Conservation (phyloP, 2,888 invertebrate species). For the Hipparchia sbordonii region DNA sequence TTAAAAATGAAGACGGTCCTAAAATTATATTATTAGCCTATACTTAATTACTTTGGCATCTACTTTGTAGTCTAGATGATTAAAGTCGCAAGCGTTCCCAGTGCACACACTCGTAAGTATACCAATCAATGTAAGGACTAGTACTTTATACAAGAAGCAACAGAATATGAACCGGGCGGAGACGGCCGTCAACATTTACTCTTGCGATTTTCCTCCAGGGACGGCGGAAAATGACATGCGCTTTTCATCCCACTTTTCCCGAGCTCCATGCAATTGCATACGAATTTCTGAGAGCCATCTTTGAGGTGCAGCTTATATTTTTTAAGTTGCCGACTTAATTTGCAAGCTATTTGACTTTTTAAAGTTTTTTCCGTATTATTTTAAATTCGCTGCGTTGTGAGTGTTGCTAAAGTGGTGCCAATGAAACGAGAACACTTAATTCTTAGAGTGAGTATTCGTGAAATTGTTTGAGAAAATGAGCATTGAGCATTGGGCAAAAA, state of each 20-base stretch:
- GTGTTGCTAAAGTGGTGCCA: conserved; percentile 6
- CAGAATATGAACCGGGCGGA: conserved; percentile 47
- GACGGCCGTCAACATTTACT: conserved; percentile 74
- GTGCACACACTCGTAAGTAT: background rate
- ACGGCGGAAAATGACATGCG: conserved; percentile 68
- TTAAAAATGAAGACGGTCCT: background rate
- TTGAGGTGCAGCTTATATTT: conserved; percentile 41
- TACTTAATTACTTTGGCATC: background rate
- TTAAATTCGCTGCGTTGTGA: conserved; percentile 21
- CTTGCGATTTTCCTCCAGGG: conserved; percentile 63
- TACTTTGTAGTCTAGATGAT: background rate
- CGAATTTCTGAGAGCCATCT: conserved; percentile 46
- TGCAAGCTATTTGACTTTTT: conserved; percentile 36
- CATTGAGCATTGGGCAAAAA: no score
- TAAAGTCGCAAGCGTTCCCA: background rate
- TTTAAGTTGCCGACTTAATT: conserved; percentile 39
- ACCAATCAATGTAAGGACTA: conserved; percentile 25
- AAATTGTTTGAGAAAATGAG: background rate
- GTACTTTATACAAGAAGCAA: conserved; percentile 26
- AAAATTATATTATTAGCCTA: background rate
- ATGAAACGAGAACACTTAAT: background rate
- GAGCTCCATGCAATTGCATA: conserved; percentile 59
- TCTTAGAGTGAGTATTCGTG: background rate
- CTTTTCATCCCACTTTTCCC: conserved; percentile 54
- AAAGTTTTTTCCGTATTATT: conserved; percentile 25